Evolutionary conservation across 2,888 invertebrate species (phyloP).

Genomic region (Xiphydria camelus): DNA sequence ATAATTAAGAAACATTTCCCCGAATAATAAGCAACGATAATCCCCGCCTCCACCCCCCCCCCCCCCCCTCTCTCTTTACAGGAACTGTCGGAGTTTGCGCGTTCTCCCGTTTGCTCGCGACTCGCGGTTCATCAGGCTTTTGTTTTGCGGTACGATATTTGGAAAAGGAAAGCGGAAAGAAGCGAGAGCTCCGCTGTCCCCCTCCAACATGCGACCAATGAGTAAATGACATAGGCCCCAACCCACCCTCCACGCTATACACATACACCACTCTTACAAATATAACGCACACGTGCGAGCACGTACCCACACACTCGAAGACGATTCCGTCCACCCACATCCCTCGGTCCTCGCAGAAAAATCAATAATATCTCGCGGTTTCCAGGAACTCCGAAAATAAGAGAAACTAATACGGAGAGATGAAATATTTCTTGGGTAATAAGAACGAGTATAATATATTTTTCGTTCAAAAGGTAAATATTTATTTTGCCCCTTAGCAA

Average conservation of each 20-base stretch:
- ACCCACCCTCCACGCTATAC: conserved; percentile 33
- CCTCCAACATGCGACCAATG: conserved; percentile 42
- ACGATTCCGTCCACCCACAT: conserved; percentile 17
- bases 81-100: too few relatives aligned
- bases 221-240: conserved; percentile 50
- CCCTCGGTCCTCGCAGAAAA: conserved; percentile 31
- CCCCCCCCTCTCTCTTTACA: too few relatives aligned
- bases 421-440: too few relatives aligned
- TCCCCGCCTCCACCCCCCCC: too few relatives aligned
- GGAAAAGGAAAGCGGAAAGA: conserved; percentile 32
- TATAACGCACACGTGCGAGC: conserved; percentile 6
- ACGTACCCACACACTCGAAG: conserved; percentile 21
- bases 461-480: too few relatives aligned
- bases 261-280: conserved; percentile 27
- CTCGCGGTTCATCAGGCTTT: too few relatives aligned
- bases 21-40: too few relatives aligned
- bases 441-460: too few relatives aligned
- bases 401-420: too few relatives aligned
- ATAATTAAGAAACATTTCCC: background rate
- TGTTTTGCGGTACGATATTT: too few relatives aligned
- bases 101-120: too few relatives aligned
- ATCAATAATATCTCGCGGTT: conserved; percentile 58
- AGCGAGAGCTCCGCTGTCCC: conserved; percentile 29
- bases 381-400: conserved; percentile 49
- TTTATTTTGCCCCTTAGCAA: too few relatives aligned